Evolutionary conservation across 2,113 vertebrate genomes (phyloP).

Genomic region (Anser cygnoides): DNA sequence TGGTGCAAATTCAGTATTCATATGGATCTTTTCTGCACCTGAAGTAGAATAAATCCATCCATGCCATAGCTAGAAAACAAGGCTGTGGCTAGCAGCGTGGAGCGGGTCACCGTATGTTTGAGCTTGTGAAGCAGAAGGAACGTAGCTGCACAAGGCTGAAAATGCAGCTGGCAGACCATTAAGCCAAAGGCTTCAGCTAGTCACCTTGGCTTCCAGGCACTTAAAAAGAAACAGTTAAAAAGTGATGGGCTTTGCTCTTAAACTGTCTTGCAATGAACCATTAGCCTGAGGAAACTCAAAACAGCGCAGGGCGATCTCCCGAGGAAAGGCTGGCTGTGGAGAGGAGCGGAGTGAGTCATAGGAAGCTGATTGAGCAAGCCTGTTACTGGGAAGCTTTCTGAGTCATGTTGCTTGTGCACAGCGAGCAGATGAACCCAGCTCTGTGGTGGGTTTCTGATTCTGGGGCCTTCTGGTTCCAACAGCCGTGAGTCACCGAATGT

Average conservation of each 20-base stretch:
- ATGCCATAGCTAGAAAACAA: not conserved
- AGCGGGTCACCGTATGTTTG: not conserved
- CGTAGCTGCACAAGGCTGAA: not conserved
- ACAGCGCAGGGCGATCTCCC: not conserved
- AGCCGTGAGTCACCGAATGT: conserved; percentile 42
- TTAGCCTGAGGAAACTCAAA: not conserved
- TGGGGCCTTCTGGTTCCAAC: conserved; percentile 7
- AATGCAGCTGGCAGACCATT: not conserved
- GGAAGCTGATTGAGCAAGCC: conserved; percentile 46
- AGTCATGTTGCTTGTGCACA: not conserved
- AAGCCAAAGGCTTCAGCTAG: not conserved
- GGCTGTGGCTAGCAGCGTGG: not conserved
- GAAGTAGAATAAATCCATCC: not conserved
- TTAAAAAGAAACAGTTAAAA: not conserved
- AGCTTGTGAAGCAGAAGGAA: conserved; percentile 2
- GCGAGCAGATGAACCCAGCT: not conserved
- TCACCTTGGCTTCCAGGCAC: not conserved
- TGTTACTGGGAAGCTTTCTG: conserved; percentile 26
- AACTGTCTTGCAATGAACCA: not conserved
- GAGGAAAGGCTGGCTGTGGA: conserved; percentile 17
- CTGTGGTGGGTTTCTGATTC: conserved; percentile 13
- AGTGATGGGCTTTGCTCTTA: not conserved
- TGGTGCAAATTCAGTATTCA: not conserved
- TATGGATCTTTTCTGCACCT: not conserved
- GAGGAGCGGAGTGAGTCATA: conserved; percentile 41